Evolutionary conservation across 1,140 invertebrate species (phyloP), one percentile per base, ranked within the genome.

Genomic region (Drosophila pandora): DNA sequence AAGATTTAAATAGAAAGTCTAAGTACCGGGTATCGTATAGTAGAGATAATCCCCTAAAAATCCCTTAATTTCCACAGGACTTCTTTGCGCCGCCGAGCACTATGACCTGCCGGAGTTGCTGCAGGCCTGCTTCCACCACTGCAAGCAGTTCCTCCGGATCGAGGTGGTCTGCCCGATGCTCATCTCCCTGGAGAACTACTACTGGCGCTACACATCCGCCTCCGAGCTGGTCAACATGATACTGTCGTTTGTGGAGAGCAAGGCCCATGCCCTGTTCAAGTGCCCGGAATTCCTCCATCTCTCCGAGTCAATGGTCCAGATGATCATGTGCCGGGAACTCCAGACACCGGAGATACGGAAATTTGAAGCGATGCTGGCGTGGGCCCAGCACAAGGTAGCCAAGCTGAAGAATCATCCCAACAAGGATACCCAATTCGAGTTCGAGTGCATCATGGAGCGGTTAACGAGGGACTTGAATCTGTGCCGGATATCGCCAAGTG

Each of bases 191-290:
- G 97, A 98, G 91, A 98, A 98, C 92, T 98, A 98, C 92, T 98
- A 97, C 91, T 98, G 97, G 97, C 94, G 97, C 47, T 98, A 98
- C 91, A 98, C 96, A 25, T 98, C 97, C 45, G 97, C 97, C 34
- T 97, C 96, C 2, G 97, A 98, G 92, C 92, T 98, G 71, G 97
- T 98, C 53, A 98, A 98, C 91, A 98, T 98, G 96, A 98, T 98
- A 67, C 92, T 98, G 28, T 95, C 96, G 8, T 98, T 97, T 92
- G 95, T 97, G 3, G 97, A 98, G 92, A 96, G 96, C 50, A 93
- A 96, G 81, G 96, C 97, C 1, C 94, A 95, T 65, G 94, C 96
- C 76, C 92, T 98, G 17, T 98, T 98, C 91, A 95, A 96, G 70
- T 95, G 94, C 32, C 92, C 94, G 9, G 97, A 98, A 81, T 98